Base-by-base conservation (phyloP, 1,140 invertebrate species). In the Rhyzopertha dominica region DNA sequence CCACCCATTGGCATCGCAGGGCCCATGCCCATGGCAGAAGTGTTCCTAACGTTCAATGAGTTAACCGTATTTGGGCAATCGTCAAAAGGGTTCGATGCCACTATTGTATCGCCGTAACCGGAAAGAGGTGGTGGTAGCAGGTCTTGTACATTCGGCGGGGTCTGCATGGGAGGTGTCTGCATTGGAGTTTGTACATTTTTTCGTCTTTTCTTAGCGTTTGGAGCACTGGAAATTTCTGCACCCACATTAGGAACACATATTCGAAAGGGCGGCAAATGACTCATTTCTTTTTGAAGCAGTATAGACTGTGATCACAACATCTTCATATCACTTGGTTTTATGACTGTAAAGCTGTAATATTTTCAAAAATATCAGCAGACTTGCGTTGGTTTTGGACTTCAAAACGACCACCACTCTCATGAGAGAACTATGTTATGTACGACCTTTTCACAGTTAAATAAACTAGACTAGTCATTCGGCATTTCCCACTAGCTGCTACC, bases 81-180 rank as follows among this genome's bases (percentile, higher is more conserved):
- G 70, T 97, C 93, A 70, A 97, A 95, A 18, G 92, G 92, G 72
- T 95, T 95, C 40, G 87, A 92, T 23, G 90, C 92, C 47, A 95
- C 81, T 61, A 96, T 92, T 30, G 90, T 94, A 61, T 95, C 90
- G 26, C 90, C 90, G 70, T 90, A 93, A 37, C 87, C 87, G 28
- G 85, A 78, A 56, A 86, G 78, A 19, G 88, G 82, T 9, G 88
- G 90, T 18, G 88, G 88, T 44, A 87, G 73, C 47, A 91, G 68
- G 61, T 91, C 80, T 70, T 87, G 80, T 58, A 84, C 77, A 51
- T 76, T 77, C 35, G 79, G 76, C 5, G 78, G 74, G 24, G 77
- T 74, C 54, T 75, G 74, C 42, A 63, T 62, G 34, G 76, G 72
- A 24, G 74, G 62, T 24, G 69, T 66, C n/a, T n/a, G n/a, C n/a